Evolutionary conservation across 2,888 invertebrate species (phyloP).

Genomic region (Ypsolopha sequella): DNA sequence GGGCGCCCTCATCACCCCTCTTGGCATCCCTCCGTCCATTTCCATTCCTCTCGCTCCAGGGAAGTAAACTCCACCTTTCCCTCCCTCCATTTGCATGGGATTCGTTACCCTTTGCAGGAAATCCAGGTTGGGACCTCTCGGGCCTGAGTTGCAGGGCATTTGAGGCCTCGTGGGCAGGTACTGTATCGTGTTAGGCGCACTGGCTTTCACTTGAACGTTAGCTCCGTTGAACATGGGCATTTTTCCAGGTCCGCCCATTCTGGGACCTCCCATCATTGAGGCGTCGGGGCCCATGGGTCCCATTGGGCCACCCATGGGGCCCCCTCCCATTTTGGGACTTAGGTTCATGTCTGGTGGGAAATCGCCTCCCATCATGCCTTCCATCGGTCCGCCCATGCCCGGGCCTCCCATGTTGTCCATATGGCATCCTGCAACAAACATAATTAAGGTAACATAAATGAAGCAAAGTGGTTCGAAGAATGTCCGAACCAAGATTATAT

Average conservation of each 20-base stretch:
- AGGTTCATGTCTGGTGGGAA: slow-evolving; percentile 69
- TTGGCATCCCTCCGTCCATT: slow-evolving; percentile 53
- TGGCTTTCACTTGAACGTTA: slow-evolving; percentile 95
- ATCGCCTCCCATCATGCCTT: slow-evolving; percentile 66
- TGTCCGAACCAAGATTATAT: too few species aligned
- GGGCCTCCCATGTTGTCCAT: slow-evolving; percentile 65
- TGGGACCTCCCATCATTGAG: slow-evolving; percentile 75
- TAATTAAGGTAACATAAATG: background rate
- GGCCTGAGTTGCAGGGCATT: slow-evolving; percentile 76
- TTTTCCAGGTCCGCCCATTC: slow-evolving; percentile 68
- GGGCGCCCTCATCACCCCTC: slow-evolving; percentile 56
- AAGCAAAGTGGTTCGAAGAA: too few species aligned
- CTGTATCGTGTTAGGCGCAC: slow-evolving; percentile 97
- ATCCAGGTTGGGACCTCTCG: slow-evolving; percentile 87
- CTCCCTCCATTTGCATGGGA: slow-evolving; percentile 81
- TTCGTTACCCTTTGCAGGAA: slow-evolving; percentile 91
- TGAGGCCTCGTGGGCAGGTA: slow-evolving; percentile 97
- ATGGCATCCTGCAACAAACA: slow-evolving; percentile 45
- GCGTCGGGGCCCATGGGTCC: slow-evolving; percentile 63
- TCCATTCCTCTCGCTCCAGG: slow-evolving; percentile 71
- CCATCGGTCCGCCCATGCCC: slow-evolving; percentile 66
- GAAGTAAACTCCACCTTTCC: slow-evolving; percentile 76
- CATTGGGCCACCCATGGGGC: slow-evolving; percentile 65
- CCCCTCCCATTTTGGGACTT: slow-evolving; percentile 76
- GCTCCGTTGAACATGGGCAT: slow-evolving; percentile 72